phyloP scores from a whole-genome alignment of 2,113 vertebrate genomes.

The Rhadina sibilatrix region DNA sequence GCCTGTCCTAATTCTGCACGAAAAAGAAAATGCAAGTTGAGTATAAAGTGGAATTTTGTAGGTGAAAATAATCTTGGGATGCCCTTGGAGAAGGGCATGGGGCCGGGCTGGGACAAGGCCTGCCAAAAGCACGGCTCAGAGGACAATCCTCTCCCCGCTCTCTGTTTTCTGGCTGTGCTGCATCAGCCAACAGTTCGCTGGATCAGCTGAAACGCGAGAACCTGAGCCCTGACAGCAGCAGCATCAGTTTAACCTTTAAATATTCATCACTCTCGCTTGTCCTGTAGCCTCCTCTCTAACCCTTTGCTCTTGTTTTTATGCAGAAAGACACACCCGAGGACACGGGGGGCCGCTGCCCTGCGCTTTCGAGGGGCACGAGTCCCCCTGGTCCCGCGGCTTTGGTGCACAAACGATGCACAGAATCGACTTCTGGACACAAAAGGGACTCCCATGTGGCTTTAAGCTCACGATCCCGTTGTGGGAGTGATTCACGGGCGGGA shows the following conservation, averaged over 20 bases:
- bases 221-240: not conserved
- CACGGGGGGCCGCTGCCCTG: not conserved
- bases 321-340: not conserved
- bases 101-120: not conserved
- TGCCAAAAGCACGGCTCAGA: not conserved
- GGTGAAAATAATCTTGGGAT: not conserved
- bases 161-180: not conserved
- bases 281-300: not conserved
- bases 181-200: constrained; percentile 30
- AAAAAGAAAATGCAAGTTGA: not conserved
- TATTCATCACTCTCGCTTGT: constrained; percentile 27
- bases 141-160: not conserved
- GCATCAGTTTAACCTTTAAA: constrained; percentile 56
- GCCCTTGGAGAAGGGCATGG: not conserved
- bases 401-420: not conserved
- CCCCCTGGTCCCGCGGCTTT: not conserved
- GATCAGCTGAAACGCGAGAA: constrained; percentile 55
- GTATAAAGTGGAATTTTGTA: not conserved
- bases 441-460: not conserved
- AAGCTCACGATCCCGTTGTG: not conserved
- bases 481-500: not conserved
- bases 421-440: not conserved
- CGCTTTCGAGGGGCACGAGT: accelerated
- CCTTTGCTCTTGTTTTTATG: constrained; percentile 5
- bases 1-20: not conserved